phyloP scores from a whole-genome alignment of 1,140 invertebrate species.

The Maconellicoccus hirsutus region DNA sequence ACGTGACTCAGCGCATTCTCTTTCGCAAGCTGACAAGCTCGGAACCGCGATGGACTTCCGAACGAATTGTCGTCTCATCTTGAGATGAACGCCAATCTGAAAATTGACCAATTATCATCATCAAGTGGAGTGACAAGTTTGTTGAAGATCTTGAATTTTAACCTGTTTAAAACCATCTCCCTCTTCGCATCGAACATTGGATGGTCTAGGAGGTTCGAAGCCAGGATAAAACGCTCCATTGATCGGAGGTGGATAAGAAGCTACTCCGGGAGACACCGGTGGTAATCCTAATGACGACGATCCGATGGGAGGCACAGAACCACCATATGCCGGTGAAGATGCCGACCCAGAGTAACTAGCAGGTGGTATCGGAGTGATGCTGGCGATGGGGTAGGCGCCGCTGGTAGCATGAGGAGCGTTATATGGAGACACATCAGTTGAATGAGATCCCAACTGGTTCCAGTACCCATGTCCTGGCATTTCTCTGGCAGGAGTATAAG shows the following conservation, averaged over 20 bases:
- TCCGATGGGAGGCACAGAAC: background rate
- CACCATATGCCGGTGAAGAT: background rate
- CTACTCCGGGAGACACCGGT: background rate
- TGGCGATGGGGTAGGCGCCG: background rate
- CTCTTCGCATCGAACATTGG: slow-evolving; percentile 54
- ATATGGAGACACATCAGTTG: background rate
- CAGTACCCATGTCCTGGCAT: background rate
- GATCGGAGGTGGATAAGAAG: background rate
- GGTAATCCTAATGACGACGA: slow-evolving; percentile 6
- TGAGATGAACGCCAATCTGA: slow-evolving; percentile 51
- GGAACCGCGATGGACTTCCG: slow-evolving; percentile 57
- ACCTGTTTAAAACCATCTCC: slow-evolving; percentile 62
- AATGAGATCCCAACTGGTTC: background rate
- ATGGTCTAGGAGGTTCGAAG: background rate
- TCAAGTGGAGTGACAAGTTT: background rate
- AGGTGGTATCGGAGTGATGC: background rate
- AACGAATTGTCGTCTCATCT: slow-evolving; percentile 65
- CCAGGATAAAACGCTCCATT: background rate
- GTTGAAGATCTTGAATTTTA: slow-evolving; percentile 4
- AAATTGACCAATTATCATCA: background rate
- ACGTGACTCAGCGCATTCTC: slow-evolving; percentile 64
- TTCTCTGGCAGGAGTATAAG: slow-evolving; percentile 21
- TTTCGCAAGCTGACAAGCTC: slow-evolving; percentile 60
- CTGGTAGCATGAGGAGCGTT: background rate
- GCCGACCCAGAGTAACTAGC: background rate